A percentile compares a stretch with the other conserved stretches of the same genome.
These are phyloP conservation scores for Lacerta bilineata DNA, from an alignment of 2,797 vertebrate genomes.

Conservation along the genomic window DNA sequence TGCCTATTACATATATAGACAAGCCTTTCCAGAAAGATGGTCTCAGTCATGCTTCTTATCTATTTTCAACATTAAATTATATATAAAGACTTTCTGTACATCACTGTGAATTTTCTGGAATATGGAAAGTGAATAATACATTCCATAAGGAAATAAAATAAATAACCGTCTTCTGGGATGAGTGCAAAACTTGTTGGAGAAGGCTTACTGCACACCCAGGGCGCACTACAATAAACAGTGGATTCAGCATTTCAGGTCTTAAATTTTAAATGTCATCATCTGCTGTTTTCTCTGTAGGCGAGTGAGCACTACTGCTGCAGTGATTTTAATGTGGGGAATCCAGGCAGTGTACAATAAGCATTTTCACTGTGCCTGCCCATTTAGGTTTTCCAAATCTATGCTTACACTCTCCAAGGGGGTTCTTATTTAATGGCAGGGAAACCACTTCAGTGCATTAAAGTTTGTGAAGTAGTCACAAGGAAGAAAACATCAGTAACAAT, in stretches of 20 bases:
- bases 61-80: too few species aligned
- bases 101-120: too few species aligned
- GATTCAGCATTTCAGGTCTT: not conserved
- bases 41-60: too few species aligned
- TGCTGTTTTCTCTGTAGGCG: not conserved
- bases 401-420: not conserved
- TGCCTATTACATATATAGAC: too few species aligned
- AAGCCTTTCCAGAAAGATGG: too few species aligned
- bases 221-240: not conserved
- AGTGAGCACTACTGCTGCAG: not conserved
- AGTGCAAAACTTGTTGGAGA: not conserved
- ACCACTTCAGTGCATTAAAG: not conserved
- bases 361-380: not conserved
- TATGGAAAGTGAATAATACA: too few species aligned
- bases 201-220: not conserved
- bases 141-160: too few species aligned
- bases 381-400: not conserved
- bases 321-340: not conserved
- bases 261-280: not conserved
- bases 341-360: not conserved
- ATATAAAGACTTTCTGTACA: too few species aligned
- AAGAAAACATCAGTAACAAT: not conserved
- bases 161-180: not conserved
- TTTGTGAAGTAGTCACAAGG: not conserved
- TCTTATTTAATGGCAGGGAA: not conserved